Conservation (phyloP, 2,888 invertebrate species). For the Dione juno region DNA sequence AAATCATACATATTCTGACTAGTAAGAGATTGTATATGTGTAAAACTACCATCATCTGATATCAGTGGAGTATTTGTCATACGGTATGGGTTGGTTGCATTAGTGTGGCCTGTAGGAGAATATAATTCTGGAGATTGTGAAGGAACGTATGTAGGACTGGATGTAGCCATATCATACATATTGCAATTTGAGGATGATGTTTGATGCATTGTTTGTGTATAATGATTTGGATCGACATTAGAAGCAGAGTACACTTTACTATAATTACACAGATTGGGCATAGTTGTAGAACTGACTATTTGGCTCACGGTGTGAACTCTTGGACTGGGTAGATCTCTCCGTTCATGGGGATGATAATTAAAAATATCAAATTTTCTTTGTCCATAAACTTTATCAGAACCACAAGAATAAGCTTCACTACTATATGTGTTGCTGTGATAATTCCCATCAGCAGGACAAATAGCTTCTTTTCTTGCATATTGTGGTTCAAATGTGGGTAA, state of each 20-base stretch:
- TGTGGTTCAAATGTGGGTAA: constrained; percentile 65
- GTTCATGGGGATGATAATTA: constrained; percentile 71
- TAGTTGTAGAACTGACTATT: constrained; percentile 77
- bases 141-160: constrained; percentile 76
- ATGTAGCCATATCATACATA: constrained; percentile 65
- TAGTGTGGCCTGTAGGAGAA: constrained; percentile 79
- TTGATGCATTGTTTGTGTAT: constrained; percentile 62
- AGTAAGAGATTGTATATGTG: constrained; percentile 73
- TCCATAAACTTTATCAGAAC: constrained; percentile 74
- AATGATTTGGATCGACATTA: constrained; percentile 64
- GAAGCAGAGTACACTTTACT: constrained; percentile 65
- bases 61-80: constrained; percentile 79
- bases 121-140: constrained; percentile 77
- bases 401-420: constrained; percentile 66
- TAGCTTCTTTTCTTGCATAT: constrained; percentile 67
- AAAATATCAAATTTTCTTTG: constrained; percentile 74
- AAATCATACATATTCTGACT: constrained; percentile 79
- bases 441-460: constrained; percentile 66
- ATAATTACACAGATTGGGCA: constrained; percentile 78
- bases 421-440: constrained; percentile 73
- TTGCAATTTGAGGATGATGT: constrained; percentile 68
- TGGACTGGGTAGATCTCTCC: constrained; percentile 66
- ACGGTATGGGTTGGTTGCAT: constrained; percentile 77
- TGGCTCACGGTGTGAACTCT: constrained; percentile 77
- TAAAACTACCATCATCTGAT: constrained; percentile 78